Conservation (phyloP, 2,888 invertebrate genomes). For the Tubiluchus corallicola region DNA sequence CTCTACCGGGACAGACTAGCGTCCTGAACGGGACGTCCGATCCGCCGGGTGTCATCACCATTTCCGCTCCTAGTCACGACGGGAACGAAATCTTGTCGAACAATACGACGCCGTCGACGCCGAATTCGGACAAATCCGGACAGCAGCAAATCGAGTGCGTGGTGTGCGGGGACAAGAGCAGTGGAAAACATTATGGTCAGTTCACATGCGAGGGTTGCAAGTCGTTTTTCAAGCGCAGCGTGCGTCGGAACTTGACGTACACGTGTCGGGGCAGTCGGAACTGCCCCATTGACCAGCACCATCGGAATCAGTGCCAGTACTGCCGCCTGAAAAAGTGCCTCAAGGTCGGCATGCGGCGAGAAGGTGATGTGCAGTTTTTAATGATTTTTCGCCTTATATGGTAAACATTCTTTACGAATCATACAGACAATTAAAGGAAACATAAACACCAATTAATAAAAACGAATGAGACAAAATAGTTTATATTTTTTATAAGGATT, state of each 20-base stretch:
- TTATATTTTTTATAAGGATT: too few relatives aligned
- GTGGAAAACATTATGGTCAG: conserved; percentile 98
- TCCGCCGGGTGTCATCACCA: background rate
- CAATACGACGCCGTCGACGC: background rate
- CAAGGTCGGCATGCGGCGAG: conserved; percentile 99
- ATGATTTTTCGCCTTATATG: too few relatives aligned
- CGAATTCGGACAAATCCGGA: conserved; percentile 13
- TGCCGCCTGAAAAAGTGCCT: conserved; percentile 97
- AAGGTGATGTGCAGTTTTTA: conserved; percentile 94
- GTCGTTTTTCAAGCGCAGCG: conserved; percentile 97
- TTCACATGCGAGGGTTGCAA: conserved; percentile 73
- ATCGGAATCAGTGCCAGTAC: conserved; percentile 91
- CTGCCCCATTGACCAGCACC: conserved; percentile 97
- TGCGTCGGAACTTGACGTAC: conserved; percentile 88
- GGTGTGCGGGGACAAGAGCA: conserved; percentile 94
- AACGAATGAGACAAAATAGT: too few relatives aligned
- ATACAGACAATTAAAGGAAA: too few relatives aligned
- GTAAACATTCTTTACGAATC: too few relatives aligned
- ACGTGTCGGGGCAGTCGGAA: conserved; percentile 90
- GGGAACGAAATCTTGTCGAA: background rate
- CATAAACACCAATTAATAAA: too few relatives aligned
- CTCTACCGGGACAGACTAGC: background rate
- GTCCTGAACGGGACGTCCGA: background rate
- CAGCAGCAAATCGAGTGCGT: conserved; percentile 96
- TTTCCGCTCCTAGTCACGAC: background rate